Evolutionary conservation across 2,113 vertebrate species (phyloP), one percentile per base, ranked within the genome.

Genomic region (Pyxicephalus adspersus): DNA sequence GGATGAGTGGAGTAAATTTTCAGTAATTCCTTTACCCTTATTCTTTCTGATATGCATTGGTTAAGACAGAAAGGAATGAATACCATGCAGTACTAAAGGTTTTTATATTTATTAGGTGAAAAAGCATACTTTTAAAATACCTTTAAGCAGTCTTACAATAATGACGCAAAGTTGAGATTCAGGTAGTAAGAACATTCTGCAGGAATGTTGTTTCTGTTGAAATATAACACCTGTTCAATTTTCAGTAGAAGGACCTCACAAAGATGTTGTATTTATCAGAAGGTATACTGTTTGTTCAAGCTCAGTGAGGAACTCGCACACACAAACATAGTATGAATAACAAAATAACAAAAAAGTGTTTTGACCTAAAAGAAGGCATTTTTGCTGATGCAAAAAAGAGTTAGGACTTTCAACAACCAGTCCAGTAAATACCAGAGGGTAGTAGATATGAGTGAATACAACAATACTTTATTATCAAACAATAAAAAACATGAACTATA

Each of bases 91-190:
- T 20, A 3, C 25, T 38, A 68, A 15, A 11, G n/a, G 23, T 23
- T 57, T 58, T 58, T n/a, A 75, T 75, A 23, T 80, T 71, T 80
- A 23, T 57, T 34, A 63, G 25, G 55, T 71, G 34, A 11, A 61
- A 61, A 51, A 29, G 22, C 60, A 38, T 23, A 71, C 18, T 61
- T 31, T 51, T 17, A 64, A 64, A 64, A 63, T 45, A 68, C 54
- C 77, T 60, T 60, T 31, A 15, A 58, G n/a, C 57, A 60, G 22
- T 18, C 6, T 31, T 57, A 67, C 26, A 77, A 64, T 18, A 71
- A 63, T 80, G 19, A 71, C 8, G 34, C 31, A 25, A 55, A 63
- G 55, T 63, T 8, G 55, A 25, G 70, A 70, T 25, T 20, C 26
- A 70, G 55, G 55, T 61, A 79, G 15, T 58, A 68, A 51, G n/a